Conservation (phyloP, 2,797 vertebrate species). For the Gallinago nigripennis region DNA sequence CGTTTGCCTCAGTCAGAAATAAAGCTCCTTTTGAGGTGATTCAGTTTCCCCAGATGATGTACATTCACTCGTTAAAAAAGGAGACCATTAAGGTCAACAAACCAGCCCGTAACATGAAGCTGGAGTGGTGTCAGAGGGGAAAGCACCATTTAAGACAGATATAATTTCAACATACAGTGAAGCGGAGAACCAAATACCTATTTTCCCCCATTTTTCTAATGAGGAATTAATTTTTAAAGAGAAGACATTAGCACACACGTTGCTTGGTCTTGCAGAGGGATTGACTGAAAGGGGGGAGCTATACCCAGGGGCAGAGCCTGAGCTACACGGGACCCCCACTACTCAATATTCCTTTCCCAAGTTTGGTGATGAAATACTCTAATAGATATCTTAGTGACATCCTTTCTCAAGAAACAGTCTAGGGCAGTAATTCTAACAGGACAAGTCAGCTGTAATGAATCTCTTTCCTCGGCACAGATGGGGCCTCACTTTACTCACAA, state of each 20-base stretch:
- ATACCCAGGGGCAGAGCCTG: neutral
- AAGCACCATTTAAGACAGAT: neutral
- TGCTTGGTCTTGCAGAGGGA: neutral
- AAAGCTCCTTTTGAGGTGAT: neutral
- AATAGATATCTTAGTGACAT: slow-evolving; percentile 15
- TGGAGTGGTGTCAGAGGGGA: neutral
- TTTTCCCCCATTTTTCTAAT: neutral
- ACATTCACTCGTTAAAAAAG: neutral
- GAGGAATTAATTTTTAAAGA: neutral
- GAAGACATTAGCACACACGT: accelerated
- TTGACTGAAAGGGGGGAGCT: neutral
- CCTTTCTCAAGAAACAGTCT: neutral
- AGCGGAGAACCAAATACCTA: neutral
- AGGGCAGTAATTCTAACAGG: slow-evolving; percentile 61
- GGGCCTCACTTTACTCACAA: slow-evolving; percentile 30
- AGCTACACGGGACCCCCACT: neutral
- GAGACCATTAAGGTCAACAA: neutral
- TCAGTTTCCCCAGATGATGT: neutral
- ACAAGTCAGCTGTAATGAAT: slow-evolving; percentile 68
- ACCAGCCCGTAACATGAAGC: neutral
- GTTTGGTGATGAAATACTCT: slow-evolving; percentile 27
- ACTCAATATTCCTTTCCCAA: neutral
- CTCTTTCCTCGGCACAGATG: slow-evolving; percentile 43
- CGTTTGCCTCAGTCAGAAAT: neutral
- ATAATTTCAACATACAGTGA: neutral